Evolutionary conservation across 2,888 invertebrate species (phyloP).

Genomic region (Yponomeuta malinellus): DNA sequence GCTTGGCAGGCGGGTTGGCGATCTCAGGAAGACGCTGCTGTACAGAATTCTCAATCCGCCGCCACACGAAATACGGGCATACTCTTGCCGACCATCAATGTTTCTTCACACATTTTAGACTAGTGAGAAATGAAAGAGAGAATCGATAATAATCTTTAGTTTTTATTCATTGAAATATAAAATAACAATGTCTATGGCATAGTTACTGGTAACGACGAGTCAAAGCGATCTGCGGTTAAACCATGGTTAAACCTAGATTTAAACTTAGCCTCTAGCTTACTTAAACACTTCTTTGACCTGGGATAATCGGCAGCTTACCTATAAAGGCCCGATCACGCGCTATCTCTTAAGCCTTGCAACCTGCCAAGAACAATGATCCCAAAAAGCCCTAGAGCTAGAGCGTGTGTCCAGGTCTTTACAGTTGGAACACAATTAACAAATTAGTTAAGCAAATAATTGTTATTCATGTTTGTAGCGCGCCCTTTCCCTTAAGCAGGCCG

Average conservation of each 20-base stretch:
- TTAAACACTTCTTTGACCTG: background rate
- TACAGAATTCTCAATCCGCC: no score
- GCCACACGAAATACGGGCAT: no score
- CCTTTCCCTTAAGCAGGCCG: background rate
- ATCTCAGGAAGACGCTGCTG: no score
- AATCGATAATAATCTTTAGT: constrained; percentile 19
- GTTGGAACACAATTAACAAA: no score
- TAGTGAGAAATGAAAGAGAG: background rate
- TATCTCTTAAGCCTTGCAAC: no score
- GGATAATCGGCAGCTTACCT: background rate
- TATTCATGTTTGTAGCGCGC: background rate
- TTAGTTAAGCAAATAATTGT: background rate
- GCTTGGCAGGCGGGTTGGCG: no score
- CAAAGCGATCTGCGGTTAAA: constrained; percentile 40
- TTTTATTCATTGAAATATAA: constrained; percentile 68
- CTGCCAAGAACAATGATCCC: background rate
- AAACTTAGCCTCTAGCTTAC: constrained; percentile 51
- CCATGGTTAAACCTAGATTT: constrained; percentile 23
- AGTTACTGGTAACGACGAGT: constrained; percentile 69
- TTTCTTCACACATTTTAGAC: background rate
- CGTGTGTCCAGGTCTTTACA: no score
- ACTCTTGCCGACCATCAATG: no score
- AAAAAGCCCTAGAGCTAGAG: no score
- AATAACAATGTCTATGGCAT: constrained; percentile 65
- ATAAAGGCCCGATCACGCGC: background rate